phyloP scores from a whole-genome alignment of 2,888 invertebrate genomes.

The Patella ulyssiponensis region DNA sequence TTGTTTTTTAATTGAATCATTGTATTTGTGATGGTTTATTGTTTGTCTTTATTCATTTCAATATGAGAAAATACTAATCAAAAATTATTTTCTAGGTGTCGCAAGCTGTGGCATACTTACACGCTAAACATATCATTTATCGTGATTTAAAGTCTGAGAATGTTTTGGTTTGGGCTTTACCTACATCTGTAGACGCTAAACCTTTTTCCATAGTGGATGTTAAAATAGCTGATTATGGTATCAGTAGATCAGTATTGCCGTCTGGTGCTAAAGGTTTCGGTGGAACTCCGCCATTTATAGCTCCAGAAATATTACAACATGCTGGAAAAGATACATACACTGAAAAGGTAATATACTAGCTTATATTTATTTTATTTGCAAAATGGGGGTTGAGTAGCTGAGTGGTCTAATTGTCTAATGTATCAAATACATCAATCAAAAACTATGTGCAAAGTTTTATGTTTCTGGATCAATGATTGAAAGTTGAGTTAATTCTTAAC shows the following conservation, averaged over 20 bases:
- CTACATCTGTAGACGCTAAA: conserved; percentile 81
- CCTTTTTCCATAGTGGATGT: conserved; percentile 74
- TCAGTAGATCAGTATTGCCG: conserved; percentile 80
- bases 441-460: too few relatives aligned
- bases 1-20: neutral
- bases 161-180: conserved; percentile 97
- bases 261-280: conserved; percentile 93
- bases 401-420: too few relatives aligned
- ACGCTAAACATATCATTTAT: conserved; percentile 93
- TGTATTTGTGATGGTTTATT: neutral
- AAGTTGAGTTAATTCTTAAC: too few relatives aligned
- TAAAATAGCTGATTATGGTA: conserved; percentile 96
- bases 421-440: too few relatives aligned
- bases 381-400: too few relatives aligned
- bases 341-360: conserved; percentile 81
- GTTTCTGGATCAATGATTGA: too few relatives aligned
- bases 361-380: too few relatives aligned
- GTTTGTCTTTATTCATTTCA: neutral
- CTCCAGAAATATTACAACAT: conserved; percentile 97
- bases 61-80: neutral
- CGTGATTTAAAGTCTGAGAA: conserved; percentile 94
- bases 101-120: conserved; percentile 94
- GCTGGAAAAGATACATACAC: conserved; percentile 99
- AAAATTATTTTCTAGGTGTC: conserved; percentile 77
- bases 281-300: conserved; percentile 97